A percentile compares a stretch with the other conserved stretches of the same genome.
phyloP scores from a whole-genome alignment of 2,113 vertebrate genomes.

The Spea bombifrons region DNA sequence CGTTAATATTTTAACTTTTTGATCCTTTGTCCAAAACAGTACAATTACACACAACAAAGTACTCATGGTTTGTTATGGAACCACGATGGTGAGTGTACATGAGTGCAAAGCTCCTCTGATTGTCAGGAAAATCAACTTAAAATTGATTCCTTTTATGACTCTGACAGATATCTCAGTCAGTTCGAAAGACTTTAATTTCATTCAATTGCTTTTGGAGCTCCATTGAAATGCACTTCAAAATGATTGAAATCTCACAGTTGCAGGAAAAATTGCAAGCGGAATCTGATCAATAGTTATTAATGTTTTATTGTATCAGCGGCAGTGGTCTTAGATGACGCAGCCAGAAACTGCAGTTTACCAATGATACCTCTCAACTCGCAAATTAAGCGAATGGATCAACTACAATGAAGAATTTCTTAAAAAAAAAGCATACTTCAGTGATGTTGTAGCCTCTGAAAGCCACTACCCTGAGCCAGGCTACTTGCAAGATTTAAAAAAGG shows the following conservation, averaged over 20 bases:
- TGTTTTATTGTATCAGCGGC: background rate
- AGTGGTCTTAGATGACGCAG: slow-evolving; percentile 1
- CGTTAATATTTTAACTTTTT: slow-evolving; percentile 18
- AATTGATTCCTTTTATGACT: slow-evolving; percentile 36
- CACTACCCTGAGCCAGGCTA: too few relatives aligned
- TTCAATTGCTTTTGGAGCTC: slow-evolving; percentile 21
- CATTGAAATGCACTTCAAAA: slow-evolving; percentile 31
- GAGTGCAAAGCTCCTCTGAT: slow-evolving; percentile 9
- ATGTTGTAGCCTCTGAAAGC: too few relatives aligned
- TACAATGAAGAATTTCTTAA: background rate
- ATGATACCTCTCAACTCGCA: background rate
- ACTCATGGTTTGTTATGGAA: slow-evolving; percentile 18
- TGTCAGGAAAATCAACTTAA: slow-evolving; percentile 26
- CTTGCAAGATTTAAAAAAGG: too few relatives aligned
- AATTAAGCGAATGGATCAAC: background rate
- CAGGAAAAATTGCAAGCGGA: slow-evolving; percentile 35
- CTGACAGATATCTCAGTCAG: slow-evolving; percentile 30
- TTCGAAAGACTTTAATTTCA: slow-evolving; percentile 38
- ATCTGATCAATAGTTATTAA: slow-evolving; percentile 41
- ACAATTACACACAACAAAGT: slow-evolving; percentile 11
- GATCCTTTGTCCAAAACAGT: slow-evolving; percentile 12
- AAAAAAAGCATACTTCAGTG: too few relatives aligned
- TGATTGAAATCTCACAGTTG: slow-evolving; percentile 32
- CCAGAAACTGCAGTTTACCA: slow-evolving; percentile 7
- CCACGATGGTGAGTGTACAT: slow-evolving; percentile 24